A percentile compares a stretch with the other conserved stretches of the same genome.
Conservation (phyloP, 2,888 invertebrate species). For the Dioctria linearis region DNA sequence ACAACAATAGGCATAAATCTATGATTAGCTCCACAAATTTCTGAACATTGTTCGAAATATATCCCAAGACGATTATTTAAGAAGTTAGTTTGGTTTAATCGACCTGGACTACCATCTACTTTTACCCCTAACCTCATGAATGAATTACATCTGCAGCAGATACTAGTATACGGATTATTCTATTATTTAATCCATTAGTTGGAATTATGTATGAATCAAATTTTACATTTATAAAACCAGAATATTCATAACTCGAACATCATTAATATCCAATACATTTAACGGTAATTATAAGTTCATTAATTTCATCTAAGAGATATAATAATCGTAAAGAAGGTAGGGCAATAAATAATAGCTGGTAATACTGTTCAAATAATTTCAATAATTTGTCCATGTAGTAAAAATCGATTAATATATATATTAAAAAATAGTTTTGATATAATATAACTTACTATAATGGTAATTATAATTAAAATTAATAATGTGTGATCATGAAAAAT, state of each 20-base stretch:
- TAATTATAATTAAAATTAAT: no score
- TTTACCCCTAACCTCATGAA: conserved; percentile 78
- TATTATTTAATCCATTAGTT: conserved; percentile 69
- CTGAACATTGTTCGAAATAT: conserved; percentile 84
- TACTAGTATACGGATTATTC: no score
- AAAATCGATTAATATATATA: conserved; percentile 74
- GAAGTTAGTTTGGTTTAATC: conserved; percentile 78
- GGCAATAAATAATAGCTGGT: conserved; percentile 78
- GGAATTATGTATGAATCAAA: conserved; percentile 78
- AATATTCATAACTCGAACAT: conserved; percentile 80
- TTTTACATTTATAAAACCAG: conserved; percentile 75
- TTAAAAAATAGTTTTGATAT: conserved; percentile 74
- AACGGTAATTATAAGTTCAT: conserved; percentile 74
- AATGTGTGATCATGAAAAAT: conserved; percentile 78
- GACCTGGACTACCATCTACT: conserved; percentile 78
- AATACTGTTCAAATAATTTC: conserved; percentile 78
- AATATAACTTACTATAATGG: conserved; percentile 75
- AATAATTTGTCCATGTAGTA: conserved; percentile 76
- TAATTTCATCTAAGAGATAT: conserved; percentile 77
- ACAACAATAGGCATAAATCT: conserved; percentile 84
- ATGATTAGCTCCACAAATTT: conserved; percentile 86
- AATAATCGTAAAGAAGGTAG: conserved; percentile 76
- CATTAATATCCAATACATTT: conserved; percentile 79
- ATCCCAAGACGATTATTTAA: conserved; percentile 77
- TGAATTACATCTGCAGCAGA: conserved; percentile 78